These are phyloP conservation scores for Cydia pomonella DNA, from an alignment of 1,140 invertebrate genomes.

Conservation along the genomic window DNA sequence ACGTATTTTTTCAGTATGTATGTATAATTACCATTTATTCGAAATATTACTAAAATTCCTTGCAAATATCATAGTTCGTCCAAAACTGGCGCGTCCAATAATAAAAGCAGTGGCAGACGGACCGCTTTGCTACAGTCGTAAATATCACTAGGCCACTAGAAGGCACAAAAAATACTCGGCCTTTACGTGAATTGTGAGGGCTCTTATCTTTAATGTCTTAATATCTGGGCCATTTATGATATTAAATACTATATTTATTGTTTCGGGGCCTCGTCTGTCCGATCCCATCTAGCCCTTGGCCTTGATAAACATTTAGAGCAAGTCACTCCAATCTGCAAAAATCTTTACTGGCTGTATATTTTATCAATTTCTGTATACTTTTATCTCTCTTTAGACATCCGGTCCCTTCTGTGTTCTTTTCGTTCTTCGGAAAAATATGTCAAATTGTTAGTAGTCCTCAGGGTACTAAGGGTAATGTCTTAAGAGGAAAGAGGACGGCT, in stretches of 20 bases:
- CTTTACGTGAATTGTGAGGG: not conserved
- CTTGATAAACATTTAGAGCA: constrained; percentile 8
- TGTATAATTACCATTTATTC: too few relatives aligned
- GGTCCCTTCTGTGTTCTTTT: not conserved
- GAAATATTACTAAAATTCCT: not conserved
- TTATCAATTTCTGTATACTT: not conserved
- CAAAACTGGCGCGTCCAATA: constrained; percentile 56
- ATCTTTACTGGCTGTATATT: not conserved
- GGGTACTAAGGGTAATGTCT: too few relatives aligned
- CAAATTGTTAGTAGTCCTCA: too few relatives aligned
- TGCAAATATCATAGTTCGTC: constrained; percentile 61
- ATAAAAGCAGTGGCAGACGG: constrained; percentile 63
- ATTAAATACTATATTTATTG: constrained; percentile 1
- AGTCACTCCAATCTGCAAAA: constrained; percentile 16
- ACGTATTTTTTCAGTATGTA: too few relatives aligned
- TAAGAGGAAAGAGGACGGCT: too few relatives aligned
- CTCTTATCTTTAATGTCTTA: constrained; percentile 24
- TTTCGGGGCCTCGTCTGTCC: not conserved
- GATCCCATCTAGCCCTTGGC: constrained; percentile 21
- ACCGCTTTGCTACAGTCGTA: constrained; percentile 46
- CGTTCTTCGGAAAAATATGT: not conserved
- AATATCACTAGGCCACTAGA: constrained; percentile 69
- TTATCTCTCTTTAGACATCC: not conserved
- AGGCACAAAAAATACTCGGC: constrained; percentile 47
- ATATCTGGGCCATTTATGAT: constrained; percentile 23